A percentile compares a stretch with the other conserved stretches of the same genome.
Conservation (phyloP, 2,888 invertebrate species). For the Spodoptera littoralis region DNA sequence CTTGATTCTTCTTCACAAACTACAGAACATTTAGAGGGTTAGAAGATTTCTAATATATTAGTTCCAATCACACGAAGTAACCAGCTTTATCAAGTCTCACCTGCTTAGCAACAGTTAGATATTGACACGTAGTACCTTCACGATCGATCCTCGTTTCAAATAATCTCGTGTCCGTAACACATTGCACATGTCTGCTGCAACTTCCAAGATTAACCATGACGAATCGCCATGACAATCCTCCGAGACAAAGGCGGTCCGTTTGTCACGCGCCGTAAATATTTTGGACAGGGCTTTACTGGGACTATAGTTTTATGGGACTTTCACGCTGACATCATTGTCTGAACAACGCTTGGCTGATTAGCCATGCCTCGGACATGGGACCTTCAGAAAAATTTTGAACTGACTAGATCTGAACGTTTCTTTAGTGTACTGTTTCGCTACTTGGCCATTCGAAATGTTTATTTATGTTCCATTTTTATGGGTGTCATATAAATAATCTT, state of each 20-base stretch:
- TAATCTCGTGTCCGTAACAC: constrained; percentile 65
- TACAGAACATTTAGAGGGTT: too few relatives aligned
- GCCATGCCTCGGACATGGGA: constrained; percentile 73
- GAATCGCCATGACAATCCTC: constrained; percentile 82
- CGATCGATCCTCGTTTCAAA: constrained; percentile 64
- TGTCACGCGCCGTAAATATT: constrained; percentile 88
- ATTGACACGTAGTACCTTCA: constrained; percentile 49
- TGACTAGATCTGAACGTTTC: constrained; percentile 59
- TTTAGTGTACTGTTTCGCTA: constrained; percentile 48
- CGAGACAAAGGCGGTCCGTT: constrained; percentile 80
- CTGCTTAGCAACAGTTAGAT: constrained; percentile 41
- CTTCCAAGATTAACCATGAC: constrained; percentile 77
- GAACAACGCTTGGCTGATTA: constrained; percentile 74
- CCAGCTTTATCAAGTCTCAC: constrained; percentile 3
- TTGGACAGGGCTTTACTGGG: constrained; percentile 83
- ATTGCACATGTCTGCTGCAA: constrained; percentile 75
- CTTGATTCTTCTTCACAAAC: too few relatives aligned
- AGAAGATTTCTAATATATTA: too few relatives aligned
- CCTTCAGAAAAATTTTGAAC: constrained; percentile 55
- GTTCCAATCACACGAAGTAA: not conserved
- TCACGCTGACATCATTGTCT: constrained; percentile 84
- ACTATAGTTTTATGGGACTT: constrained; percentile 85
- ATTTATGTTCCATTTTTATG: constrained; percentile 48
- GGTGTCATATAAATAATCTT: constrained; percentile 20
- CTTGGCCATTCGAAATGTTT: constrained; percentile 49